Conservation (phyloP, 2,113 vertebrate species). For the Dicerorhinus sumatrensis region DNA sequence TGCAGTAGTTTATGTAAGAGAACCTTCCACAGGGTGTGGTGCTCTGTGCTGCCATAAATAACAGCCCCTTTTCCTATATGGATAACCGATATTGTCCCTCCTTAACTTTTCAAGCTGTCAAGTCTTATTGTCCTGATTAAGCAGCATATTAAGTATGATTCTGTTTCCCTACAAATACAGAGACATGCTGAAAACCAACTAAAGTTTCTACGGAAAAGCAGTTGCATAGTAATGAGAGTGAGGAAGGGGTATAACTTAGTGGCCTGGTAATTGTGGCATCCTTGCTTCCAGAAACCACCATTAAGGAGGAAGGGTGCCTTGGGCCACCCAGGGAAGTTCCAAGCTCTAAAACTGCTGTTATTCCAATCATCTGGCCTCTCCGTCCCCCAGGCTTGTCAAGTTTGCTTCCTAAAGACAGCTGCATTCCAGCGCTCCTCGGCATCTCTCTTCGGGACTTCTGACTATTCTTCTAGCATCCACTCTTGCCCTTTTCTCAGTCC, state of each 20-base stretch:
- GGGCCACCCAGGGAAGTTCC: neutral
- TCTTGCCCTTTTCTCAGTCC: neutral
- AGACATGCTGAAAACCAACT: slow-evolving; percentile 8
- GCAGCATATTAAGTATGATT: neutral
- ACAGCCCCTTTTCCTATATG: neutral
- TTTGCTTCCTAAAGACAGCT: neutral
- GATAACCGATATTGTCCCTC: neutral
- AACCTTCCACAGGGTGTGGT: neutral
- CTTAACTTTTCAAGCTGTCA: neutral
- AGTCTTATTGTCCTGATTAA: slow-evolving; percentile 13
- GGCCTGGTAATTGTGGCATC: neutral
- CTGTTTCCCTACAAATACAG: neutral
- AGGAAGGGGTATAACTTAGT: neutral
- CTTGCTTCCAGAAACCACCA: slow-evolving; percentile 58
- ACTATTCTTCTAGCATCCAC: neutral
- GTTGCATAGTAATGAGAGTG: neutral
- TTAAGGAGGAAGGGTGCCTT: slow-evolving; percentile 16
- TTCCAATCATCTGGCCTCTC: neutral
- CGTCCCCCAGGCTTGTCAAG: neutral
- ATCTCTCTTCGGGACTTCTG: neutral
- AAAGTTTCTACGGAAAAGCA: neutral
- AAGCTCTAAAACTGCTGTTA: neutral
- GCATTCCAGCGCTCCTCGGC: neutral
- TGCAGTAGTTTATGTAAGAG: neutral
- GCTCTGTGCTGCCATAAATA: neutral